Base-by-base conservation (phyloP, 2,797 vertebrate genomes). In the Acipenser transmontanus region DNA sequence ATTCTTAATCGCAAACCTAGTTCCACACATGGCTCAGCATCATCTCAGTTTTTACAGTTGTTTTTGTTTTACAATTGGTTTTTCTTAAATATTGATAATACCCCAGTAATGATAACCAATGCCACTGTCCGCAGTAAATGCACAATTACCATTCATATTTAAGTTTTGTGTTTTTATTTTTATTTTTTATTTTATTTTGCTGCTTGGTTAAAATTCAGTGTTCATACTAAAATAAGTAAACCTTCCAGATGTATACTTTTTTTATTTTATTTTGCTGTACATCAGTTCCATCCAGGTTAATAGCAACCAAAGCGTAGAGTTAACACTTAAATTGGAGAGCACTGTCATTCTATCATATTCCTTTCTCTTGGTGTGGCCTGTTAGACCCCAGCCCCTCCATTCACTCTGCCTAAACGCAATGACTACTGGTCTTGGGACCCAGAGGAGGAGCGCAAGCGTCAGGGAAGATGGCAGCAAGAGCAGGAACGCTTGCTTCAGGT, bases 401-500 rank as follows among this genome's bases (percentile, higher is more conserved):
- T 91, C 83, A 86, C 75, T 82, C 89, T 92, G 84, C 4, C 63
- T 83, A 89, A 87, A 84, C 92, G 82, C 83, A 91, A 81, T 76
- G 93, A 93, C 80, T 91, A 90, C 88, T 94, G 94, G 91, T 89
- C 93, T 50, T 98, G 97, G 96, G 93, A 97, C 88, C 95, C 94
- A 6, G 94, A 98, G 81, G 96, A 98, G 85, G 97, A 98, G 77
- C 91, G 95, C 79, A 93, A 91, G 81, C 91, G 95, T 59, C 97
- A 98, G 84, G 91, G 95, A 76, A 93, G 91, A 74, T 99, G 97
- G 97, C 97, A 98, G 79, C 93, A 91, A 74, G 95, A 97, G 76
- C 96, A 98, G 83, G 96, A 98, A 63, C 93, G 93, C 70, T 79
- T 93, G 78, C 95, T 99, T 80, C 96, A 98, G 95, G 97, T 99